Base-by-base conservation (phyloP, 1,140 invertebrate species). In the Lamellibrachia luymesi region DNA sequence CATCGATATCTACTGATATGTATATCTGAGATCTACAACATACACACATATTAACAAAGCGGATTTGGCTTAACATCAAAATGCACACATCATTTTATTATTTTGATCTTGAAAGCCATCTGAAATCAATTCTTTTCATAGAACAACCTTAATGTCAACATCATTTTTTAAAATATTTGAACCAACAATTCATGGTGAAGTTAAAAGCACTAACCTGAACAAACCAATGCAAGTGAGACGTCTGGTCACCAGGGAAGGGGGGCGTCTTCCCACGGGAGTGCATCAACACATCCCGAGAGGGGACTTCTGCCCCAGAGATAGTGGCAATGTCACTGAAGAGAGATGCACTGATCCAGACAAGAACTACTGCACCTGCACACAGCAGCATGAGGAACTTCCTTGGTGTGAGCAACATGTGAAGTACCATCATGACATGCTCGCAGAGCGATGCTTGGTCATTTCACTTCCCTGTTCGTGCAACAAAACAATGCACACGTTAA, bases 1-100 rank as follows among this genome's bases (percentile, higher is more conserved):
- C 13, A n/a, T 50, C 51, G 91, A 51, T 50, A 91, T 91, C 91
- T 50, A 91, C 91, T 91, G 2, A 91, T 91, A 51, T 91, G 91
- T 50, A 91, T 91, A 91, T 91, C 91, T 51, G 91, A 91, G 91
- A 91, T 91, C 91, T 91, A 22, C 49, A 91, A 91, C 51, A 51
- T 17, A 80, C 64, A 80, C 6, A 80, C 13, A 80, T 80, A 22
- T 22, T 80, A 80, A 80, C 7, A 4, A 6, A 80, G 25, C 13
- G 1, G 7, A 80, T 8, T 80, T 80, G 17, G 17, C 25, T 80
- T 17, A 80, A 80, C 64, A 80, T 80, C 4, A 80, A 80, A 80
- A 80, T 80, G 64, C 17, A 80, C 64, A 80, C 2, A 56, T 80
- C 13, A 80, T 80, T 22, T 80, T 80, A 80, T 80, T 80, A 10